phyloP scores from a whole-genome alignment of 2,113 vertebrate genomes.

The Motacilla alba region DNA sequence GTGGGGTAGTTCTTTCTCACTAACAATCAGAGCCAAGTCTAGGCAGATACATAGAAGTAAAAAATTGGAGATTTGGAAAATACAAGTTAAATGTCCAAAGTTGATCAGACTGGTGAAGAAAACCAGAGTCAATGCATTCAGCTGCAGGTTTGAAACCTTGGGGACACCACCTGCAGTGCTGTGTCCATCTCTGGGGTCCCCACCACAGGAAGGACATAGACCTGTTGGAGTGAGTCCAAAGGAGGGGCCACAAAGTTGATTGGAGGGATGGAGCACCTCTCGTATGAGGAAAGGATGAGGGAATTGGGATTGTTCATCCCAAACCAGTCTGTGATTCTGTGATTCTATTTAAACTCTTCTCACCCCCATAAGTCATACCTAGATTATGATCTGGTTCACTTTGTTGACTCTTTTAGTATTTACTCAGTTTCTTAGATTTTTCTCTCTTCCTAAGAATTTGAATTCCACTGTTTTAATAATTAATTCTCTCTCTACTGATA shows the following conservation, averaged over 20 bases:
- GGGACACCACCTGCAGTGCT: neutral
- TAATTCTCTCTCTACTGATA: neutral
- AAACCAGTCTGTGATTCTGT: neutral
- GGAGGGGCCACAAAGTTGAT: neutral
- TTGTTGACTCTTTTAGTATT: neutral
- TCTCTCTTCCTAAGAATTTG: neutral
- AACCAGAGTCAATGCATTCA: neutral
- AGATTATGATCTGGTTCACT: neutral
- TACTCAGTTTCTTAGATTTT: neutral
- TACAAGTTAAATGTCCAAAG: neutral
- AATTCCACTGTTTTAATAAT: neutral
- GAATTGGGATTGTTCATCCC: neutral
- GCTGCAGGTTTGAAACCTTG: neutral
- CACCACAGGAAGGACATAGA: neutral
- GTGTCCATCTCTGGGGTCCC: neutral
- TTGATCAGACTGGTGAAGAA: neutral
- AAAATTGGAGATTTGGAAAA: neutral
- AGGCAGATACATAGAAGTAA: neutral
- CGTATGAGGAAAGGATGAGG: neutral
- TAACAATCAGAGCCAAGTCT: neutral
- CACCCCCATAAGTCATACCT: rapidly evolving
- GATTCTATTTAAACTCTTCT: neutral
- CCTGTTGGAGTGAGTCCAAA: neutral
- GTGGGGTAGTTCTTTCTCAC: neutral
- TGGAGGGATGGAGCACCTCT: neutral